These are phyloP conservation scores for Callorhinus ursinus DNA, from an alignment of 2,113 vertebrate genomes.

Conservation along the genomic window DNA sequence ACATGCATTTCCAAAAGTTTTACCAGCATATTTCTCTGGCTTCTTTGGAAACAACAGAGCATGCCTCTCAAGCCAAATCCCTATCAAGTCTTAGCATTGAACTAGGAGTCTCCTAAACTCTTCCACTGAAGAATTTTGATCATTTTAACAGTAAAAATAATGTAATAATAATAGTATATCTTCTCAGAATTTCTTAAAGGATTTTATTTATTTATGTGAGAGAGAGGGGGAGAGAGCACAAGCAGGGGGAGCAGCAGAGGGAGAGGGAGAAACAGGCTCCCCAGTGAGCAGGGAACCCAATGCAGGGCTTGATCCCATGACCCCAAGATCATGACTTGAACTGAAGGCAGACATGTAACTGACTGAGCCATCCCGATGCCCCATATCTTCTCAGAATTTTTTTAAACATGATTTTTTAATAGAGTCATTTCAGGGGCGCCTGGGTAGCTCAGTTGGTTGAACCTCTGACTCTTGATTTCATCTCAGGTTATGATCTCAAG, in stretches of 20 bases:
- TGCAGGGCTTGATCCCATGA: neutral
- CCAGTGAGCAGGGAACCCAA: neutral
- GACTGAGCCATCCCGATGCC: neutral
- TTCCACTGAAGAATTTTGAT: neutral
- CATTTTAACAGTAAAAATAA: constrained; percentile 35
- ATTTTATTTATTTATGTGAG: neutral
- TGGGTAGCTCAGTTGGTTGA: too few species aligned
- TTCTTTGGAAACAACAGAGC: neutral
- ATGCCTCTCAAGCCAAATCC: neutral
- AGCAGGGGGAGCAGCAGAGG: neutral
- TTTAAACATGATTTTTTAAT: neutral
- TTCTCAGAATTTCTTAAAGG: neutral
- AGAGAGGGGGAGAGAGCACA: neutral
- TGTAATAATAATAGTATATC: neutral
- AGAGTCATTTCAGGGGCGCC: neutral
- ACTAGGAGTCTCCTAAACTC: neutral
- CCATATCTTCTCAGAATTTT: neutral
- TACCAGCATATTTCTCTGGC: neutral
- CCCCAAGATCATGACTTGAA: neutral
- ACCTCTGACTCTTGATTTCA: neutral
- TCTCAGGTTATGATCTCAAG: neutral
- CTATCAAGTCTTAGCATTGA: constrained; percentile 1
- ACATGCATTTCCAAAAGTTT: neutral
- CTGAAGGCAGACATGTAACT: neutral
- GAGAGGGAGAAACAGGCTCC: neutral